These are phyloP conservation scores for Gonatopus flavifemur DNA, from an alignment of 1,140 invertebrate species.

Conservation along the genomic window DNA sequence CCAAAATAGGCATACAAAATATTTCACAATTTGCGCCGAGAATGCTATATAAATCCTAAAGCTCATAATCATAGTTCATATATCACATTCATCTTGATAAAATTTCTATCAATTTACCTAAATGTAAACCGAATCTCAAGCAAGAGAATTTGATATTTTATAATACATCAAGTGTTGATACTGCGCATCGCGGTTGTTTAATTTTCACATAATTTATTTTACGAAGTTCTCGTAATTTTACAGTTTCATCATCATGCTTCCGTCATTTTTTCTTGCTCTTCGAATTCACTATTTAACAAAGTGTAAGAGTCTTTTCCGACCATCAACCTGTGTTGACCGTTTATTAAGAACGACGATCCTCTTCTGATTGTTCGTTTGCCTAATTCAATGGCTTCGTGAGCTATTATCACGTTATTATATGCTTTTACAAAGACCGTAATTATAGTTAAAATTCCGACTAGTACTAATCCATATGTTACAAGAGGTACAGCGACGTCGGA, in stretches of 20 bases:
- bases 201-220: too few relatives aligned
- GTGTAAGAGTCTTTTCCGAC: constrained; percentile 64
- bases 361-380: constrained; percentile 69
- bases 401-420: constrained; percentile 75
- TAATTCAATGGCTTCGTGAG: constrained; percentile 74
- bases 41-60: too few relatives aligned
- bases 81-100: too few relatives aligned
- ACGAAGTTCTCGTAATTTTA: too few relatives aligned
- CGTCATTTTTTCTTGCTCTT: constrained; percentile 21
- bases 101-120: too few relatives aligned
- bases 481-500: constrained; percentile 69
- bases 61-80: too few relatives aligned
- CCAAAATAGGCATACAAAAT: too few relatives aligned
- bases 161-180: too few relatives aligned
- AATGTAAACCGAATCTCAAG: too few relatives aligned
- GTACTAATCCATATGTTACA: constrained; percentile 71
- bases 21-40: too few relatives aligned
- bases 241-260: constrained; percentile 9
- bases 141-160: too few relatives aligned
- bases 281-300: constrained; percentile 52
- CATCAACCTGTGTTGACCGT: constrained; percentile 68
- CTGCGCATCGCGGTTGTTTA: too few relatives aligned
- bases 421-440: constrained; percentile 68
- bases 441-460: constrained; percentile 67
- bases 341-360: constrained; percentile 71